Evolutionary conservation across 2,797 vertebrate genomes (phyloP).

Genomic region (Spheniscus humboldti): DNA sequence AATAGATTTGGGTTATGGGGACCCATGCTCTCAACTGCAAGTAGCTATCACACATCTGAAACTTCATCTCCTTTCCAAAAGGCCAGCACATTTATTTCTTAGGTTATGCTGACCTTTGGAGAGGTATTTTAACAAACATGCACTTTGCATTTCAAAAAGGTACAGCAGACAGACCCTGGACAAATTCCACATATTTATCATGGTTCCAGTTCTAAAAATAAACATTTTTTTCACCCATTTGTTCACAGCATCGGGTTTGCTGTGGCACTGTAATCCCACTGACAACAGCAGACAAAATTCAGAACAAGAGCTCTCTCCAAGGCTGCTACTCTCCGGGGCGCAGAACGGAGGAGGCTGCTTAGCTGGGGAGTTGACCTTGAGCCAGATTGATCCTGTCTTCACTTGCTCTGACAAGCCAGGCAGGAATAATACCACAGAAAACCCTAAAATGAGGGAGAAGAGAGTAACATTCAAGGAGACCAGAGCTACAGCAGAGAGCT

Average conservation of each 20-base stretch:
- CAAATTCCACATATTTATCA: slow-evolving; percentile 26
- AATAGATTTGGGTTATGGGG: not conserved
- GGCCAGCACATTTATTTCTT: not conserved
- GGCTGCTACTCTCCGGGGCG: not conserved
- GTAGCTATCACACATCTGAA: not conserved
- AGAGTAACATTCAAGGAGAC: not conserved
- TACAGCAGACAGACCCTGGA: not conserved
- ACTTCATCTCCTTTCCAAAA: not conserved
- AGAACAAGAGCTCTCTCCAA: not conserved
- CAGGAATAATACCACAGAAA: not conserved
- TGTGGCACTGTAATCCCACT: not conserved
- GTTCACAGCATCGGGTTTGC: not conserved
- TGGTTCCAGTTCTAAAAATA: slow-evolving; percentile 32
- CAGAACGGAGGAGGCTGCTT: not conserved
- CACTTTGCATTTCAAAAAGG: slow-evolving; percentile 33
- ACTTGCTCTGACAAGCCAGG: not conserved
- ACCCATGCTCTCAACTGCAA: not conserved
- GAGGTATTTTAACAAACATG: not conserved
- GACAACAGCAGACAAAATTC: not conserved
- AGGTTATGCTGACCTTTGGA: slow-evolving; percentile 40
- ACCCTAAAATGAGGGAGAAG: not conserved
- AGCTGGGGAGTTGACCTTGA: not conserved
- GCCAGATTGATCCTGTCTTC: not conserved
- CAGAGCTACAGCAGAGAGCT: not conserved
- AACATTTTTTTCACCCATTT: not conserved